Evolutionary conservation across 2,797 vertebrate species (phyloP), one percentile per base, ranked within the genome.

Genomic region (Cichlasoma orientale): DNA sequence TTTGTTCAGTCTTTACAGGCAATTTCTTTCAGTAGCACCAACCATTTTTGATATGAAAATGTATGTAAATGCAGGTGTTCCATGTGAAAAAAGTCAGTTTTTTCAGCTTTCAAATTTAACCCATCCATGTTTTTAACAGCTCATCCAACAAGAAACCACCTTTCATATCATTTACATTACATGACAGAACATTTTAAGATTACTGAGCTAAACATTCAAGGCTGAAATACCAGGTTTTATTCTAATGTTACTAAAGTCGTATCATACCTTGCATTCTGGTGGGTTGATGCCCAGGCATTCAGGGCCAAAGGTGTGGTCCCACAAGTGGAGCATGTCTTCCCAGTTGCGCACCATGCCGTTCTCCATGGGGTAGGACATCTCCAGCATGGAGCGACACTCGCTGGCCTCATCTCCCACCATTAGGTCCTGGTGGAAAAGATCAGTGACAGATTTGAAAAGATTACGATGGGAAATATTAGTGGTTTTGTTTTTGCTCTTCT

Each of bases 381-480:
- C 96, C 88, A 97, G 93, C 94, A 96, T 82, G 56, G 95, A 96
- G 71, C 96, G 95, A 57, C 95, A 94, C 76, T 96, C 93, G 4
- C 96, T 97, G 75, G 95, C 96, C 84, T 96, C 96, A 0, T 97
- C 95, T 0, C 96, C 96, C 66, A 97, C 94, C 96, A 97, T 97
- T 87, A 97, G 88, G 78, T 97, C 96, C 96, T 97, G 77, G 31
- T 1, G 44, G n/a, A n/a, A 25, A 56, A 70, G 19, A 63, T 14
- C 10, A 21, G 31, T 3, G 16, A 19, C 57, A 72, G 18, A 71
- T 3, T 5, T n/a, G 54, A 7, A 27, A 41, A 44, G 23, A 55
- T 23, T 41, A 23, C 6, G 23, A 31, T 25, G 21, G 7, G 8
- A 79, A 66, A 56, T 27, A 19, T 78, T 27, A 19, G 7, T 47